Percentiles rank a stretch among this genome's conserved stretches.
Evolutionary conservation across 2,113 vertebrate genomes (phyloP).

Genomic region (Bufo bufo): DNA sequence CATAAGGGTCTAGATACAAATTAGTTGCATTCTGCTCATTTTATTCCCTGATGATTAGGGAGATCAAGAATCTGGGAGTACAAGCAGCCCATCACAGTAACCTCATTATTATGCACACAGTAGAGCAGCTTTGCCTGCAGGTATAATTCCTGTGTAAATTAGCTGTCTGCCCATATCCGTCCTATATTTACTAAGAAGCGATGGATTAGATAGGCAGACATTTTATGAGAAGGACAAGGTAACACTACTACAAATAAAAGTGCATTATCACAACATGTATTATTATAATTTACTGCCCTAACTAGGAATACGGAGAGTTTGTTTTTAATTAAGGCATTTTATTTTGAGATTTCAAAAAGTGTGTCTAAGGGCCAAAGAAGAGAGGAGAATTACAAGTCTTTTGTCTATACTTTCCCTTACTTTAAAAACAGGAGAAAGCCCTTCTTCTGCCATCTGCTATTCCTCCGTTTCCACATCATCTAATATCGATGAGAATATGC

Average conservation of each 20-base stretch:
- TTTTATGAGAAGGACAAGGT: constrained; percentile 13
- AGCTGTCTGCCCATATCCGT: constrained; percentile 33
- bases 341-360: too few species aligned
- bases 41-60: background rate
- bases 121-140: constrained; percentile 30
- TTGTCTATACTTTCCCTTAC: too few species aligned
- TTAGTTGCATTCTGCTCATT: background rate
- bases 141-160: constrained; percentile 48
- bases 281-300: background rate
- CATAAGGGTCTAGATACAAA: constrained; percentile 11
- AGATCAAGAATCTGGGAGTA: constrained; percentile 5
- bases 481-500: too few species aligned
- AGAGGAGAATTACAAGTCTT: too few species aligned
- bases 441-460: too few species aligned
- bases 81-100: constrained; percentile 33
- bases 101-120: constrained; percentile 35
- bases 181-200: constrained; percentile 30
- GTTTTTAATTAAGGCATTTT: too few species aligned
- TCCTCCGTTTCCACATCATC: too few species aligned
- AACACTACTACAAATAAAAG: background rate
- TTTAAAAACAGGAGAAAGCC: too few species aligned
- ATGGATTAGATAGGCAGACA: constrained; percentile 36
- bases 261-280: background rate
- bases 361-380: too few species aligned
- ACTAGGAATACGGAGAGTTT: too few species aligned